These are phyloP conservation scores for Calcarius lapponicus DNA, from an alignment of 2,797 vertebrate genomes.

Conservation along the genomic window DNA sequence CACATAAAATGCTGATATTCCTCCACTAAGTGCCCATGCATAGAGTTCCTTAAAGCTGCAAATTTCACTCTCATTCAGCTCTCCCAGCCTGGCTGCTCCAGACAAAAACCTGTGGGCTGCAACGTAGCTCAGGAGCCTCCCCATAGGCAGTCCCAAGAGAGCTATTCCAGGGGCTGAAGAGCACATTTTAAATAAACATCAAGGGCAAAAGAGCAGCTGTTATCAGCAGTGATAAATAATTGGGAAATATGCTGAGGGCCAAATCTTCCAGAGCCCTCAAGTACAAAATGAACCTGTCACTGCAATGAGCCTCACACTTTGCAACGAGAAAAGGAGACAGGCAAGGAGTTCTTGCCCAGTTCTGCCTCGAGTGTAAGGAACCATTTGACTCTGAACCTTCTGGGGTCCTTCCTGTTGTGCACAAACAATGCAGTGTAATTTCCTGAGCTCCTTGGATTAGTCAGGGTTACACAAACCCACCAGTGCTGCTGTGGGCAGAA, in stretches of 20 bases:
- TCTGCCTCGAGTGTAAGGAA: background rate
- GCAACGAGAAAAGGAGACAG: background rate
- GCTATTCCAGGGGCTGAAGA: background rate
- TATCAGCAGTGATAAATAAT: background rate
- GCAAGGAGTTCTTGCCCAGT: background rate
- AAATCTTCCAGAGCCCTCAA: background rate
- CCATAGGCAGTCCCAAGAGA: background rate
- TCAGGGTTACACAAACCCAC: background rate
- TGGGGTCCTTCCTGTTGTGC: background rate
- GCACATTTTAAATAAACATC: background rate
- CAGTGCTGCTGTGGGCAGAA: background rate
- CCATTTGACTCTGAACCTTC: background rate
- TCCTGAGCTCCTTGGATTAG: background rate
- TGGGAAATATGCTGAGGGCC: background rate
- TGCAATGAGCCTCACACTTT: background rate
- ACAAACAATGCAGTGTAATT: background rate
- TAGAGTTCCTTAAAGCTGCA: background rate
- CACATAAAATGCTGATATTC: slow-evolving; percentile 16
- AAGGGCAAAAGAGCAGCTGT: background rate
- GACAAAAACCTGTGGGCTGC: background rate
- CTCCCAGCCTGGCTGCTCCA: background rate
- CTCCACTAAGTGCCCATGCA: background rate
- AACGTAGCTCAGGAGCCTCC: background rate
- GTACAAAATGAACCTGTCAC: background rate
- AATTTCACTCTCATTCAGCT: background rate